phyloP scores from a whole-genome alignment of 2,797 vertebrate genomes.

The Microchirus variegatus region DNA sequence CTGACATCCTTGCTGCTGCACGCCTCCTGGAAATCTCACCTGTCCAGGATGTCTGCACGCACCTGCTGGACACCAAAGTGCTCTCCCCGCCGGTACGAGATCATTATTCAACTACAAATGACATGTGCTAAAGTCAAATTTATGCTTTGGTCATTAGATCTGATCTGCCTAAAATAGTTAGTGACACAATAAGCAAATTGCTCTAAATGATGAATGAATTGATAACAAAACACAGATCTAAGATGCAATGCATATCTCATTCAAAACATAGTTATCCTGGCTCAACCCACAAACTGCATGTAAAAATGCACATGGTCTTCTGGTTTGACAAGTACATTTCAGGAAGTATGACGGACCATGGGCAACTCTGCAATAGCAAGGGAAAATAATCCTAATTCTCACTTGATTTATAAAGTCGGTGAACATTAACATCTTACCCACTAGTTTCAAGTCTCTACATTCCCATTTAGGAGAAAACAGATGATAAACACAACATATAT shows the following conservation, averaged over 20 bases:
- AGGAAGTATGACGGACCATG: too few relatives aligned
- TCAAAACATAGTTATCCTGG: too few relatives aligned
- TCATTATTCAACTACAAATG: slow-evolving; percentile 20
- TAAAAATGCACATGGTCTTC: too few relatives aligned
- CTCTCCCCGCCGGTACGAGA: slow-evolving; percentile 84
- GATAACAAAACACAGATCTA: background rate
- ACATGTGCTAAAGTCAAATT: slow-evolving; percentile 9
- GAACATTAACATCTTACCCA: too few relatives aligned
- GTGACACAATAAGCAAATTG: background rate
- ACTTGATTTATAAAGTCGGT: too few relatives aligned
- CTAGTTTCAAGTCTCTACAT: too few relatives aligned
- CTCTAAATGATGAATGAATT: background rate
- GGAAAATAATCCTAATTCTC: too few relatives aligned
- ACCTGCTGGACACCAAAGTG: slow-evolving; percentile 95
- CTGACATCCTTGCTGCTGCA: slow-evolving; percentile 93
- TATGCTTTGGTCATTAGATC: slow-evolving; percentile 10
- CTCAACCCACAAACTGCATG: too few relatives aligned
- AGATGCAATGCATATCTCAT: background rate
- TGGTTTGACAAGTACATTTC: too few relatives aligned
- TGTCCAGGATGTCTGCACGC: slow-evolving; percentile 94
- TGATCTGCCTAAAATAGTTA: background rate
- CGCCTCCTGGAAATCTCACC: slow-evolving; percentile 93
- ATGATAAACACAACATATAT: too few relatives aligned
- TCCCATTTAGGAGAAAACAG: too few relatives aligned
- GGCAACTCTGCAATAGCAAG: too few relatives aligned